These are phyloP conservation scores for Melanocharis versteri DNA, from an alignment of 2,113 vertebrate species.

Conservation along the genomic window DNA sequence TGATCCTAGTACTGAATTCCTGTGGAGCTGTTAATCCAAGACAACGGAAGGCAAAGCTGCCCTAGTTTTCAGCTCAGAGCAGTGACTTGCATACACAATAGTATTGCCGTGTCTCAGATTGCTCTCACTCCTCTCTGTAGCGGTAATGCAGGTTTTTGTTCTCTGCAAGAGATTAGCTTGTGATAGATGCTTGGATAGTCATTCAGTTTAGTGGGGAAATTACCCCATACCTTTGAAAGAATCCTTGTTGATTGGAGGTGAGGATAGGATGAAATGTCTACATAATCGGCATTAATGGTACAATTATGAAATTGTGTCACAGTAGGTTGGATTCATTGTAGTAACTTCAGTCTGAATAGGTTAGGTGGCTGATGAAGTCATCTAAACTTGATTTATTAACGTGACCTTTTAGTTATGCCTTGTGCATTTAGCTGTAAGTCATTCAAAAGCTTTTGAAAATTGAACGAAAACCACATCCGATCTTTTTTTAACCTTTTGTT, in stretches of 20 bases:
- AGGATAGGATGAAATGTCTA: neutral
- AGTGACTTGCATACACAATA: neutral
- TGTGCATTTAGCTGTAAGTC: neutral
- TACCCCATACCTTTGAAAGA: neutral
- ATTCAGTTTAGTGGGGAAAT: neutral
- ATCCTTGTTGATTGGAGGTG: neutral
- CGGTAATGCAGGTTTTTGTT: neutral
- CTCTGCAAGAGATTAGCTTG: neutral
- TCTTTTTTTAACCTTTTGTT: neutral
- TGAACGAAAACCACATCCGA: neutral
- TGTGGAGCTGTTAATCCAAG: neutral
- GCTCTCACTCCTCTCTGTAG: neutral
- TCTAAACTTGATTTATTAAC: neutral
- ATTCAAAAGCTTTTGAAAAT: neutral
- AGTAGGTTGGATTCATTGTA: neutral
- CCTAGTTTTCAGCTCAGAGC: neutral
- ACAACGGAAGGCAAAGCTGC: neutral
- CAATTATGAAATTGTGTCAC: neutral
- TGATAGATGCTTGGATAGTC: neutral
- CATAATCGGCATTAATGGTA: neutral
- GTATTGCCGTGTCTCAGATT: neutral
- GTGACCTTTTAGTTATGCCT: neutral
- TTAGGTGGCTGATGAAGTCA: neutral
- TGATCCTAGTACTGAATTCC: neutral
- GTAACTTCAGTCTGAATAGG: neutral